Conservation (phyloP, 2,888 invertebrate genomes). For the Schrankia costaestrigalis region DNA sequence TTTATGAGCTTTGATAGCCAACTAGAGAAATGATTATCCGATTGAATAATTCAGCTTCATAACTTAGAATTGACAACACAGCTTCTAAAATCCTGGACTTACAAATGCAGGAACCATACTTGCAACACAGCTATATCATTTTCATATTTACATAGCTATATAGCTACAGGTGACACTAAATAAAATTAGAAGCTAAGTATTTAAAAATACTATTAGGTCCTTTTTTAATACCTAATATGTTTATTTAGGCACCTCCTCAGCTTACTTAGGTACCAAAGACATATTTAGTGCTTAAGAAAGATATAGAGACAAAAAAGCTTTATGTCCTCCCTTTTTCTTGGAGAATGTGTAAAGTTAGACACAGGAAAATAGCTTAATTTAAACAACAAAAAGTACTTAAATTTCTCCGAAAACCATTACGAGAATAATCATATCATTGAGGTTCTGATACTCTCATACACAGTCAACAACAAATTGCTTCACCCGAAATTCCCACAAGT, state of each 20-base stretch:
- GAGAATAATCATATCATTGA: slow-evolving; percentile 2
- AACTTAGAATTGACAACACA: slow-evolving; percentile 4
- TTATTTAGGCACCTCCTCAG: too few relatives aligned
- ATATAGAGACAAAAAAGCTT: too few relatives aligned
- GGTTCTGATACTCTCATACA: background rate
- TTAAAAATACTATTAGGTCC: too few relatives aligned
- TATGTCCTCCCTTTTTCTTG: background rate
- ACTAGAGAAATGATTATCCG: slow-evolving; percentile 10
- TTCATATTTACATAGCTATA: too few relatives aligned
- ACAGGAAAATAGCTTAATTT: slow-evolving; percentile 4
- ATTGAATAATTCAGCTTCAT: slow-evolving; percentile 12
- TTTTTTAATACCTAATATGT: too few relatives aligned
- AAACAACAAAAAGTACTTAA: slow-evolving; percentile 1
- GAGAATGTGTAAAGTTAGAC: background rate
- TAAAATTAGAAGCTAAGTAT: too few relatives aligned
- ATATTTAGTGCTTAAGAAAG: too few relatives aligned
- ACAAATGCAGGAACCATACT: too few relatives aligned
- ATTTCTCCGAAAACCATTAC: slow-evolving; percentile 11
- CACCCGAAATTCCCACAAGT: slow-evolving; percentile 63
- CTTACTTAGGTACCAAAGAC: too few relatives aligned
- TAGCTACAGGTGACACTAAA: too few relatives aligned
- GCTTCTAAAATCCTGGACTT: too few relatives aligned
- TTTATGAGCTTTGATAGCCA: slow-evolving; percentile 12
- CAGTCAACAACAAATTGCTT: slow-evolving; percentile 54
- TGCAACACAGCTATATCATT: too few relatives aligned